These are phyloP conservation scores for Etheostoma nigrum DNA, from an alignment of 2,797 vertebrate genomes.

Conservation along the genomic window DNA sequence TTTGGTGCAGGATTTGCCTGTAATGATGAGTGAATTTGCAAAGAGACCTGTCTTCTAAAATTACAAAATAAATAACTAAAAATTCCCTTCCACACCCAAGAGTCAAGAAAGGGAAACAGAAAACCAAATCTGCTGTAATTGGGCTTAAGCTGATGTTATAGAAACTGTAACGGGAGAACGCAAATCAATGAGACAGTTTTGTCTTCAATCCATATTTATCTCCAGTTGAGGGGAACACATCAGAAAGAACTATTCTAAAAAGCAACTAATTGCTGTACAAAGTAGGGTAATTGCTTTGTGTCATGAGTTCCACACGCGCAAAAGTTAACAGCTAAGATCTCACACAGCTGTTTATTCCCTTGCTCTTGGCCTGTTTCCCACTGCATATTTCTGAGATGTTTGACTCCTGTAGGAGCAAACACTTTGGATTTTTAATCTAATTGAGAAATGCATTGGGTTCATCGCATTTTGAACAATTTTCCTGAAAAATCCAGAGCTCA, in stretches of 20 bases:
- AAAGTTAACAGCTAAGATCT: conserved; percentile 75
- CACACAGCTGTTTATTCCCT: conserved; percentile 70
- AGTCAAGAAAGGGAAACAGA: conserved; percentile 64
- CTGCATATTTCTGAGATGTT: conserved; percentile 64
- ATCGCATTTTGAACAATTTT: conserved; percentile 22
- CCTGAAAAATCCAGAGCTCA: conserved; percentile 13
- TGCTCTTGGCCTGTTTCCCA: conserved; percentile 68
- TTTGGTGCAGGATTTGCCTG: conserved; percentile 77
- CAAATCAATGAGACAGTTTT: conserved; percentile 87
- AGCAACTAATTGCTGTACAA: conserved; percentile 84
- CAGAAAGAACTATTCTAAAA: conserved; percentile 84
- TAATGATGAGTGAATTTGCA: conserved; percentile 84
- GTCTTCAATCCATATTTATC: conserved; percentile 86
- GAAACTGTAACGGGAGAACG: conserved; percentile 86
- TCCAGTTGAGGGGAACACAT: conserved; percentile 81
- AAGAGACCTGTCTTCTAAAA: conserved; percentile 78
- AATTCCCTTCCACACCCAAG: conserved; percentile 62
- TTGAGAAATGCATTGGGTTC: conserved; percentile 42
- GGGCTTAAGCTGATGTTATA: conserved; percentile 89
- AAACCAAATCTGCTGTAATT: conserved; percentile 89
- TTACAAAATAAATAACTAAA: conserved; percentile 69
- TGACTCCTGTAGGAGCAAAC: conserved; percentile 56
- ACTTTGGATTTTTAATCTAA: conserved; percentile 60
- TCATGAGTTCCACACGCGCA: conserved; percentile 78
- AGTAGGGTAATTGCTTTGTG: conserved; percentile 85